A percentile compares a stretch with the other conserved stretches of the same genome.
These are phyloP conservation scores for Chrysopilus asiliformis DNA, from an alignment of 2,888 invertebrate species.

Conservation along the genomic window DNA sequence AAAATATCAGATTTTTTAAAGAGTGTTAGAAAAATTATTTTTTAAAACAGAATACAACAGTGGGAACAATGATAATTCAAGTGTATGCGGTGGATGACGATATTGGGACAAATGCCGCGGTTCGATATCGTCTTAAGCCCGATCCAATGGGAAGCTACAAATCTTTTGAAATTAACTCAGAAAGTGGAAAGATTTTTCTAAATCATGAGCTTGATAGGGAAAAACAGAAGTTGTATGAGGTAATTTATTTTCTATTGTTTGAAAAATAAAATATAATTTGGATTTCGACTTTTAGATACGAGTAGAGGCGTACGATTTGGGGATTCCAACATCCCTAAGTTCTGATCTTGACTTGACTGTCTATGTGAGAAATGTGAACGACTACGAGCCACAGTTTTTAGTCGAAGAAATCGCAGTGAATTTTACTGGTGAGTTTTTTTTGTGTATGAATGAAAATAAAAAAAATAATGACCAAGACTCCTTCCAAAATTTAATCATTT, in stretches of 20 bases:
- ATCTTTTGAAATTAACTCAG: constrained; percentile 66
- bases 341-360: constrained; percentile 77
- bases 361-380: constrained; percentile 79
- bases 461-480: constrained; percentile 1
- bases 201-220: constrained; percentile 63
- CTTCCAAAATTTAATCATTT: neutral
- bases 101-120: constrained; percentile 78
- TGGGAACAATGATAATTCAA: constrained; percentile 66
- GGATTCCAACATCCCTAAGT: constrained; percentile 72
- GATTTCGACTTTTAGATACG: constrained; percentile 55
- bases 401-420: constrained; percentile 56
- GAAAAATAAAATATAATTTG: neutral
- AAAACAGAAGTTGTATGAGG: constrained; percentile 76
- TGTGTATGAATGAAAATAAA: neutral
- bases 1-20: neutral
- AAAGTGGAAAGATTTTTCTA: constrained; percentile 63
- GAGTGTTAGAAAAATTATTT: no score
- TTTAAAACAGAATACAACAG: constrained; percentile 58
- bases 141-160: constrained; percentile 72
- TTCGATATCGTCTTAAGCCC: constrained; percentile 68
- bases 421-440: constrained; percentile 45
- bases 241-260: constrained; percentile 34
- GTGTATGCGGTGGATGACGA: constrained; percentile 80
- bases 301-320: constrained; percentile 81
- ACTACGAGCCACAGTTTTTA: constrained; percentile 76